Conservation (phyloP, 2,888 invertebrate genomes). For the Rambutsinella grinnellia region DNA sequence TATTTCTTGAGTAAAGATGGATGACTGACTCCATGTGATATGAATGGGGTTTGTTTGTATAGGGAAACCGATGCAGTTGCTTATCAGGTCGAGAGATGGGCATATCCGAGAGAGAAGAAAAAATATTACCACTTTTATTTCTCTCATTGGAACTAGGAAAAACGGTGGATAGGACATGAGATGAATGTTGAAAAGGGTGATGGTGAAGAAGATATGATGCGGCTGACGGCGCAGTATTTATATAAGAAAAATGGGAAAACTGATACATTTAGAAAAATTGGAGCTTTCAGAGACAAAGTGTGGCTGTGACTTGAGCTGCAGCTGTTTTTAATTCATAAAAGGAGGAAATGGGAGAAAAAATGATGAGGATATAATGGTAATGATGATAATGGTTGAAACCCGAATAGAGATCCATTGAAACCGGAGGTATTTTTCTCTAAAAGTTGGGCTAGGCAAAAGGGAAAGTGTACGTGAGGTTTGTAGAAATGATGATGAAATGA, state of each 20-base stretch:
- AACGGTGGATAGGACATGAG: too few relatives aligned
- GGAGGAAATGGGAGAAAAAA: background rate
- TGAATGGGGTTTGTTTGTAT: too few relatives aligned
- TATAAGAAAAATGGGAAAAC: background rate
- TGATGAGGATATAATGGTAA: background rate
- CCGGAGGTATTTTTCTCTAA: background rate
- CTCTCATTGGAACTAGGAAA: background rate
- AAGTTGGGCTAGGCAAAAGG: background rate
- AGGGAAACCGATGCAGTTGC: too few relatives aligned
- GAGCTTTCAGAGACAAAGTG: background rate
- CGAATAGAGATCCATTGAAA: background rate
- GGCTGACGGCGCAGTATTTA: background rate
- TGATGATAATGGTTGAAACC: background rate
- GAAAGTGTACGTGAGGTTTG: background rate
- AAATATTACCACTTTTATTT: conserved; percentile 8
- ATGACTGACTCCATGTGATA: too few relatives aligned
- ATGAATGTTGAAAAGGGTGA: too few relatives aligned
- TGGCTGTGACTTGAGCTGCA: background rate
- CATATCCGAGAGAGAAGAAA: background rate
- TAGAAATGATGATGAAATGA: background rate
- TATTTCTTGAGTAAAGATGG: too few relatives aligned
- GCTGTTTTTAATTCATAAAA: conserved; percentile 21
- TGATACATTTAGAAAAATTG: conserved; percentile 1
- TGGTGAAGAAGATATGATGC: background rate
- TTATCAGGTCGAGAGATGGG: too few relatives aligned